Base-by-base conservation (phyloP, 2,797 vertebrate species). In the Alauda arvensis region DNA sequence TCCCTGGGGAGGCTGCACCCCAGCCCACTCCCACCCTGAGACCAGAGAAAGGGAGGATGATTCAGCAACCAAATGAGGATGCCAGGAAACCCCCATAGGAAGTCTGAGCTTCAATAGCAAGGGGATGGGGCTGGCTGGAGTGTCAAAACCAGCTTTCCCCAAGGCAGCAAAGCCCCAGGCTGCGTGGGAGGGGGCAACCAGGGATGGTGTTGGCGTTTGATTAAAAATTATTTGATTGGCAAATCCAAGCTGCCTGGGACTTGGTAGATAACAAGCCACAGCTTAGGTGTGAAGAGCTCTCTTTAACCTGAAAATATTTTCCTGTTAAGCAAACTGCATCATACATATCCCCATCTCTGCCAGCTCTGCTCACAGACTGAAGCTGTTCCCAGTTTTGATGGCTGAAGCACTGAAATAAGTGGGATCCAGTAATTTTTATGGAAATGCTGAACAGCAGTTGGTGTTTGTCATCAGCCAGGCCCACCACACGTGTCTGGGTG, bases 151-250 rank as follows among this genome's bases (percentile, higher is more conserved):
- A 40, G 8, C 42, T 52, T 81, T 67, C 68, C 71, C 28, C 53
- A 46, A 11, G 63, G 77, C 31, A 34, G 15, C 24, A 63, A 56
- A 77, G 19, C 57, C 39, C 53, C 48, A 45, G n/a, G 71, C 28
- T 26, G 8, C 0, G 2, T 75, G 28, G 48, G 55, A 77, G 19
- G 42, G 46, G 23, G 12, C 45, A 77, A 11, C 8, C 6, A 39
- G n/a, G 46, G 31, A 49, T 72, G 48, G 52, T 52, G 79, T 75
- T 81, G 43, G 82, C 34, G 8, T 90, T 91, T 87, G 82, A 66
- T 83, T 90, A 87, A 85, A 94, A 87, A 76, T 57, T 7, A 94
- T 93, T 93, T 95, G 93, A 91, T 94, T 95, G 91, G 90, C 91
- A 94, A 93, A 94, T 93, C 43, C 67, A 76, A 39, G 46, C 45